A percentile compares a stretch with the other conserved stretches of the same genome.
phyloP scores from a whole-genome alignment of 2,797 vertebrate genomes.

The Periparus ater region DNA sequence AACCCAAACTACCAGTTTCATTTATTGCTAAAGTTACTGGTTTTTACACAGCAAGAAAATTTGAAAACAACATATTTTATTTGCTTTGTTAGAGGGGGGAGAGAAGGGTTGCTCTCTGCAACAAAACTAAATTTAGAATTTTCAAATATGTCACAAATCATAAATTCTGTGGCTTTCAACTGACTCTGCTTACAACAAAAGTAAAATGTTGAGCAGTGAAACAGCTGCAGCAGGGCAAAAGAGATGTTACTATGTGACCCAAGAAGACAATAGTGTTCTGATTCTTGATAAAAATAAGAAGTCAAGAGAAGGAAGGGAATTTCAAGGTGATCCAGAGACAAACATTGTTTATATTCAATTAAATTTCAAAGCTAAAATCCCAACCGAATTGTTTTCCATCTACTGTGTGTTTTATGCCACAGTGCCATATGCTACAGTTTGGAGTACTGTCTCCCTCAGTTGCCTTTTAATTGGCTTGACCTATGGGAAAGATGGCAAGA shows the following conservation, averaged over 20 bases:
- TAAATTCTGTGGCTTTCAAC: neutral
- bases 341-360: constrained; percentile 50
- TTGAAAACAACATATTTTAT: neutral
- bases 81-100: neutral
- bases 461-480: constrained; percentile 76
- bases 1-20: neutral
- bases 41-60: neutral
- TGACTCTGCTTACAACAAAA: neutral
- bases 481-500: constrained; percentile 72
- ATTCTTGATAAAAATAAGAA: neutral
- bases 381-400: constrained; percentile 43
- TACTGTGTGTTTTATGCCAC: constrained; percentile 49
- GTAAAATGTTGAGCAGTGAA: neutral
- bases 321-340: constrained; percentile 43
- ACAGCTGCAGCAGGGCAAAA: neutral
- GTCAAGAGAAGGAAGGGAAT: neutral
- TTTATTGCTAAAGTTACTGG: neutral
- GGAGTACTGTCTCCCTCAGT: constrained; percentile 53
- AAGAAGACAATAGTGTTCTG: neutral
- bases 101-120: neutral
- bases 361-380: constrained; percentile 59
- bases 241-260: neutral
- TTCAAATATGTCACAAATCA: neutral
- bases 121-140: neutral
- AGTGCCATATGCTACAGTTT: constrained; percentile 72